Percentiles rank a stretch among this genome's conserved stretches.
Conservation (phyloP, 2,888 invertebrate species). For the Rhamnusium bicolor region DNA sequence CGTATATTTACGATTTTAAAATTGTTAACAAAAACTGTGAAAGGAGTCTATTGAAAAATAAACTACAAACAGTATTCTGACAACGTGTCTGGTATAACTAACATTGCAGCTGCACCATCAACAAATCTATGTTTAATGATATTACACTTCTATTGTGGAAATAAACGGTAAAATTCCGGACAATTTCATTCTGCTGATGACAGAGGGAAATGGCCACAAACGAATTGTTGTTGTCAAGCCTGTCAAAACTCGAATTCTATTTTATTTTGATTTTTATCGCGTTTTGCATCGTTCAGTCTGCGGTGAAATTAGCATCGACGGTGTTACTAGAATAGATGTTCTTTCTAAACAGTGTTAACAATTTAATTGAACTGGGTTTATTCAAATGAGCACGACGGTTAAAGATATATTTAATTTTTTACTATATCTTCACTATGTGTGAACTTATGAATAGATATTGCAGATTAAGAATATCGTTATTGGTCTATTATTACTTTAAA, state of each 20-base stretch:
- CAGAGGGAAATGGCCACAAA: slow-evolving; percentile 54
- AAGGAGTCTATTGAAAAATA: background rate
- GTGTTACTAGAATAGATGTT: slow-evolving; percentile 6
- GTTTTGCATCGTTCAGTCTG: slow-evolving; percentile 26
- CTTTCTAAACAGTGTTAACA: background rate
- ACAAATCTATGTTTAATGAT: slow-evolving; percentile 61
- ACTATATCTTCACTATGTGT: too few species aligned
- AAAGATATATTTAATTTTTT: too few species aligned
- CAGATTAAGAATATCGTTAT: too few species aligned
- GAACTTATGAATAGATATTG: too few species aligned
- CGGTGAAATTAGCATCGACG: slow-evolving; percentile 30
- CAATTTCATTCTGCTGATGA: slow-evolving; percentile 63
- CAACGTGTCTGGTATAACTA: slow-evolving; percentile 11
- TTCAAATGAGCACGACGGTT: background rate
- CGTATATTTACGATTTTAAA: too few species aligned
- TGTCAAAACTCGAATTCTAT: slow-evolving; percentile 1
- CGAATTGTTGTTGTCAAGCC: slow-evolving; percentile 45
- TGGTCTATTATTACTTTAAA: too few species aligned
- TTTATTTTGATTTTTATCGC: slow-evolving; percentile 37
- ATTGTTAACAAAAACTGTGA: background rate
- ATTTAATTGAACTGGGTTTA: background rate
- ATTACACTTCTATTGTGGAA: slow-evolving; percentile 64
- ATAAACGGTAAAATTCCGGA: slow-evolving; percentile 61
- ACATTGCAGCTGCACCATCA: slow-evolving; percentile 25
- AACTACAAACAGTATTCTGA: background rate